Evolutionary conservation across 92 coral and sea anemone species (phyloP).

Genomic region (Scolanthus callimorphus): DNA sequence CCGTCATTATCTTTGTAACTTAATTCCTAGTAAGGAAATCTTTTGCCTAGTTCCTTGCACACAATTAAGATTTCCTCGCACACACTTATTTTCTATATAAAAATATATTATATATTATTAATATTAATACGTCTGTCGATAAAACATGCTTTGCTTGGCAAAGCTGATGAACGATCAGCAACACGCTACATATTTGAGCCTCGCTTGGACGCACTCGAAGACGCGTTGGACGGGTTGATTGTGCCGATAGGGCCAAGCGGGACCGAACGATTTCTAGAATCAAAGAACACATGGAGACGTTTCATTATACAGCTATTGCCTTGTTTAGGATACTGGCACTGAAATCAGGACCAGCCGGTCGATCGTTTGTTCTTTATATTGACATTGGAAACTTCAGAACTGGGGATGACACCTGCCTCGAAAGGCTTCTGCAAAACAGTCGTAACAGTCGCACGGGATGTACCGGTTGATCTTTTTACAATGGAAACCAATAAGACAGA

Average conservation of each 20-base stretch:
- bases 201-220: conserved; percentile 47
- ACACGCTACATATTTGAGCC: conserved; percentile 12
- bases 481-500: no score
- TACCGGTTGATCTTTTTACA: no score
- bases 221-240: conserved; percentile 27
- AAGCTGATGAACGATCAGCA: background rate
- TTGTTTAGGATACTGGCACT: no score
- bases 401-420: no score
- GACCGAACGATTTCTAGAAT: conserved; percentile 83
- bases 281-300: background rate
- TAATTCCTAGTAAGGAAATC: background rate
- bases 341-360: no score
- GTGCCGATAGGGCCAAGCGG: conserved; percentile 96
- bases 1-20: background rate
- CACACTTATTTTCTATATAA: background rate
- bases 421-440: no score
- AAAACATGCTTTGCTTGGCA: no score
- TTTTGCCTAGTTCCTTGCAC: background rate
- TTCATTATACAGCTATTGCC: no score
- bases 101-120: background rate
- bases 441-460: no score
- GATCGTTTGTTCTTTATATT: no score
- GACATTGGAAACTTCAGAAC: no score
- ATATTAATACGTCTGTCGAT: no score
- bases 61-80: background rate